These are phyloP conservation scores for Pongo pygmaeus DNA, from an alignment of 2,113 vertebrate genomes.

Conservation along the genomic window DNA sequence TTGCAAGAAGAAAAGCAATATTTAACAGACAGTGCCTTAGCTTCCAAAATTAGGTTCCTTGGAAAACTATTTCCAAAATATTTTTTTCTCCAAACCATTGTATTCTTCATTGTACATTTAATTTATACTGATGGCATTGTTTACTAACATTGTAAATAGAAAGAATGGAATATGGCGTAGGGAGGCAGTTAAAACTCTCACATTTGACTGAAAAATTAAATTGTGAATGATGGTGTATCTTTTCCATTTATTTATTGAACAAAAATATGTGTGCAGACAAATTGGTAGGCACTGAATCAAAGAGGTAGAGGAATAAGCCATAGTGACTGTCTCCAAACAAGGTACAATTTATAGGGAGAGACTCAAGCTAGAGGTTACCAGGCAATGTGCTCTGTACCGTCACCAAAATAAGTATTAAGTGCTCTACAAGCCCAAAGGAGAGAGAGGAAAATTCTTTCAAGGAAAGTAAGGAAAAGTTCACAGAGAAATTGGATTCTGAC, in stretches of 20 bases:
- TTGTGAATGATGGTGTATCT: neutral
- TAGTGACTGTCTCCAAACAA: neutral
- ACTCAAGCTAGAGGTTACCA: neutral
- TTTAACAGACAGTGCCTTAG: neutral
- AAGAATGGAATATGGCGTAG: neutral
- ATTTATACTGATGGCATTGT: constrained; percentile 5
- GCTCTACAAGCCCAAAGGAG: neutral
- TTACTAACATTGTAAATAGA: neutral
- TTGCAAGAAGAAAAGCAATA: constrained; percentile 45
- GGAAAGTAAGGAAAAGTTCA: neutral
- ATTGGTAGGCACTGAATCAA: neutral
- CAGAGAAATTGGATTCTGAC: constrained; percentile 21
- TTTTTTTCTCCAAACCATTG: neutral
- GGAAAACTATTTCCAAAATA: neutral
- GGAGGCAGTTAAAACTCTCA: neutral
- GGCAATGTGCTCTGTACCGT: neutral
- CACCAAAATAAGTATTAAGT: neutral
- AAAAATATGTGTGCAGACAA: neutral
- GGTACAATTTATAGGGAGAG: neutral
- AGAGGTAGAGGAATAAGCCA: neutral
- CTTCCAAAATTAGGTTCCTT: constrained; percentile 46
- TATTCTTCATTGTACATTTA: neutral
- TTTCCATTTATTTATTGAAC: constrained; percentile 25
- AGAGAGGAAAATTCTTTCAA: neutral
- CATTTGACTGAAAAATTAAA: constrained; percentile 18